Evolutionary conservation across 2,888 invertebrate genomes (phyloP).

Genomic region (Parapristionchus giblindavisi): DNA sequence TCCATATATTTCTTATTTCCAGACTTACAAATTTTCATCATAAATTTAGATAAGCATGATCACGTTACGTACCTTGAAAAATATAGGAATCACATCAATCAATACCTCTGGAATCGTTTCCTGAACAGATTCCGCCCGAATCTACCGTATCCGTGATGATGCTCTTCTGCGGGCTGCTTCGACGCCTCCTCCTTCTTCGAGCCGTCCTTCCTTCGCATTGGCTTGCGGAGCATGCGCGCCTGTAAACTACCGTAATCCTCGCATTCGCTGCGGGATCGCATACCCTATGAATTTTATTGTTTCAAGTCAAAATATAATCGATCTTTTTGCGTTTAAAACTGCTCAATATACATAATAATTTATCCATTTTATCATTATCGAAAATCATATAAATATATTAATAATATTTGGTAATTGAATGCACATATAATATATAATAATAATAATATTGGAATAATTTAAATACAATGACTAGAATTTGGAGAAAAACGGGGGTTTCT

Average conservation of each 20-base stretch:
- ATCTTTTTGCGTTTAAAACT: too few species aligned
- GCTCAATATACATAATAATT: too few species aligned
- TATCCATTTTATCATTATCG: too few species aligned
- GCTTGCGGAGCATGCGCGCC: constrained; percentile 53
- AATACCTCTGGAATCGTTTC: constrained; percentile 31
- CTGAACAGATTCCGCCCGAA: constrained; percentile 24
- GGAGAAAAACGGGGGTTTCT: too few species aligned
- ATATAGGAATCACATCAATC: not conserved
- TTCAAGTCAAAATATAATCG: not conserved
- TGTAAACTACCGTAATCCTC: constrained; percentile 40
- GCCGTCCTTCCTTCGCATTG: constrained; percentile 41
- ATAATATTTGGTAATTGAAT: too few species aligned
- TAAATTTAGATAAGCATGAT: constrained; percentile 13
- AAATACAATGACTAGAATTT: too few species aligned
- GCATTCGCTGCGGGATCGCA: too few species aligned
- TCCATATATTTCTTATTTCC: not conserved
- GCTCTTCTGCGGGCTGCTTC: not conserved
- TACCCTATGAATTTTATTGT: not conserved
- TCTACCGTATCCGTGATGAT: constrained; percentile 29
- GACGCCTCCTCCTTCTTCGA: constrained; percentile 18
- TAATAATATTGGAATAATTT: too few species aligned
- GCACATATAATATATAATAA: too few species aligned
- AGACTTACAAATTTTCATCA: constrained; percentile 17
- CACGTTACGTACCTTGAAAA: not conserved
- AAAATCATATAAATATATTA: too few species aligned